phyloP scores from a whole-genome alignment of 1,140 invertebrate genomes.

The Pseudomyrmex cubaensis region DNA sequence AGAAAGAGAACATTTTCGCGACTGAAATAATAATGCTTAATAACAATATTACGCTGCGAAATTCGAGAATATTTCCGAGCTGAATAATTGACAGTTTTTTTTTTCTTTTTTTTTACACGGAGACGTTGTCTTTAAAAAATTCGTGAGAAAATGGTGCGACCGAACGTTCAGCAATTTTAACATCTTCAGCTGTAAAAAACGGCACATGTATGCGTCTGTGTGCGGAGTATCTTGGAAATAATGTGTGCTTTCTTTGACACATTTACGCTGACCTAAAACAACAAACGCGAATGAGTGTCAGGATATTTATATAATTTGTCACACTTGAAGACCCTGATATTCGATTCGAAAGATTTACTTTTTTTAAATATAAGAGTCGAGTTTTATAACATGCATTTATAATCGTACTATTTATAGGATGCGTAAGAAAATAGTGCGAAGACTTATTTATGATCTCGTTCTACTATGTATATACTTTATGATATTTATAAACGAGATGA shows the following conservation, averaged over 20 bases:
- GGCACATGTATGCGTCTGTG: neutral
- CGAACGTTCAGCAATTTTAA: neutral
- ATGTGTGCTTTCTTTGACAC: no score
- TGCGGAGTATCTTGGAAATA: neutral
- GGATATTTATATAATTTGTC: no score
- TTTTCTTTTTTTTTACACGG: no score
- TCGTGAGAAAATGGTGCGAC: neutral
- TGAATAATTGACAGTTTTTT: constrained; percentile 3
- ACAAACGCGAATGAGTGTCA: no score
- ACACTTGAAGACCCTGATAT: no score
- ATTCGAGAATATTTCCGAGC: neutral
- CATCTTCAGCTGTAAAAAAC: neutral
- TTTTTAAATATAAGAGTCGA: no score
- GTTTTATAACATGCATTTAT: no score
- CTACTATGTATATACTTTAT: neutral
- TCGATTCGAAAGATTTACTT: no score
- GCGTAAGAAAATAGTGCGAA: constrained; percentile 9
- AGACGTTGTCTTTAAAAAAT: no score
- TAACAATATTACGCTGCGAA: neutral
- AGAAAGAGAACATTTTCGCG: neutral
- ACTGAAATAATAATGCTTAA: constrained; percentile 36
- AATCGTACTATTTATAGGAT: neutral
- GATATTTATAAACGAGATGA: constrained; percentile 13
- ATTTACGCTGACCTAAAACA: no score
- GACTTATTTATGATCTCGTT: constrained; percentile 13